Evolutionary conservation across 2,113 vertebrate species (phyloP), one percentile per base, ranked within the genome.

Genomic region (Halcyon senegalensis): DNA sequence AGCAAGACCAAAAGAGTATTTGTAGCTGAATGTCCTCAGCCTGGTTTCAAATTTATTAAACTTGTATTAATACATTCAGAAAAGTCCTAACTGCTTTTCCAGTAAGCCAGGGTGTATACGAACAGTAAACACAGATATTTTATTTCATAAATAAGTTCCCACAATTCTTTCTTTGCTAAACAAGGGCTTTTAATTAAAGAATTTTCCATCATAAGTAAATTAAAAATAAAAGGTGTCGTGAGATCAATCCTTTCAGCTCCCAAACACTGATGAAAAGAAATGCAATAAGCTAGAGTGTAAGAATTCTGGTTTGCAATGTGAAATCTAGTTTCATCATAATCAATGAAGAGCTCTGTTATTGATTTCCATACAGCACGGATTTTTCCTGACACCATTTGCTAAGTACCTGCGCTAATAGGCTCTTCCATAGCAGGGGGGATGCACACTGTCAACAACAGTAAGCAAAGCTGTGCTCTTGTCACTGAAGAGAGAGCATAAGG

Each of bases 321-420:
- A 93, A 93, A 94, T 74, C 24, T 41, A 66, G 27, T 48, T 83
- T 88, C 60, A 51, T 51, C 86, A 25, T n/a, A 48, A 78, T 60
- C 18, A 23, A 75, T 92, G 72, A 43, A 90, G 90, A 78, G 79
- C 86, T 96, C 82, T 92, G 37, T 43, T 85, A 87, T 77, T 51
- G 90, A 93, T 95, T 95, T 92, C 72, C 37, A 33, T 51, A 50
- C 28, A 2, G 3, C 51, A 23, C 16, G 27, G 60, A 23, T 72
- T 92, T 95, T 78, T 81, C 51, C 85, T 64, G 39, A 82, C 69
- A 69, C 30, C 35, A 31, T 90, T 87, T 94, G 50, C 66, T 88
- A 69, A 88, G 67, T 69, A 64, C 48, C 28, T 35, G 27, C 37
- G 69, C 33, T 93, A 75, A 84, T 13, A 74, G 68, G 31, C 50